phyloP scores from a whole-genome alignment of 2,888 invertebrate species.

The Papilio elwesi region DNA sequence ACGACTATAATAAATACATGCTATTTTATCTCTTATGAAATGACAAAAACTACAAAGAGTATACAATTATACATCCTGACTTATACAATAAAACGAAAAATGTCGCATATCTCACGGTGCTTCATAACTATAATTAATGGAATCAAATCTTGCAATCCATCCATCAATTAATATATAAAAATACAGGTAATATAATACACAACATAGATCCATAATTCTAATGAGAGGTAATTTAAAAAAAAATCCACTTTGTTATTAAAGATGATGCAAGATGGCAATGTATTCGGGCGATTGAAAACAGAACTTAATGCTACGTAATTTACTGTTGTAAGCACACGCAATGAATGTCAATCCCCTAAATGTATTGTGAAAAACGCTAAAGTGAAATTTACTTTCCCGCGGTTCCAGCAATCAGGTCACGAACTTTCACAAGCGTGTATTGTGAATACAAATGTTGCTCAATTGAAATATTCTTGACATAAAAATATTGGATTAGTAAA shows the following conservation, averaged over 20 bases:
- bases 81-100: too few species aligned
- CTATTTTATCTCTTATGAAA: too few species aligned
- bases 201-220: too few species aligned
- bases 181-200: too few species aligned
- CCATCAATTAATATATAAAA: too few species aligned
- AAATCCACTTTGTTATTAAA: not conserved
- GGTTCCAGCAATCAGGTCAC: constrained; percentile 27
- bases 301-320: constrained; percentile 19
- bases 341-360: constrained; percentile 18
- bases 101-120: too few species aligned
- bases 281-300: constrained; percentile 10
- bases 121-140: too few species aligned
- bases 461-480: constrained; percentile 14
- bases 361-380: constrained; percentile 27
- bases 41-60: too few species aligned
- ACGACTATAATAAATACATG: too few species aligned
- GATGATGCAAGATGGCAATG: not conserved
- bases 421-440: constrained; percentile 14
- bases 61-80: too few species aligned
- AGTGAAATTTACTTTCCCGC: constrained; percentile 13
- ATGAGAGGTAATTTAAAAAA: too few species aligned
- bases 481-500: constrained; percentile 14
- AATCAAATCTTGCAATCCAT: too few species aligned
- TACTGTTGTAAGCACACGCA: constrained; percentile 25
- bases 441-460: constrained; percentile 26